A percentile compares a stretch with the other conserved stretches of the same genome.
Conservation (phyloP, 1,140 invertebrate genomes). For the Drosophila fuyamai region DNA sequence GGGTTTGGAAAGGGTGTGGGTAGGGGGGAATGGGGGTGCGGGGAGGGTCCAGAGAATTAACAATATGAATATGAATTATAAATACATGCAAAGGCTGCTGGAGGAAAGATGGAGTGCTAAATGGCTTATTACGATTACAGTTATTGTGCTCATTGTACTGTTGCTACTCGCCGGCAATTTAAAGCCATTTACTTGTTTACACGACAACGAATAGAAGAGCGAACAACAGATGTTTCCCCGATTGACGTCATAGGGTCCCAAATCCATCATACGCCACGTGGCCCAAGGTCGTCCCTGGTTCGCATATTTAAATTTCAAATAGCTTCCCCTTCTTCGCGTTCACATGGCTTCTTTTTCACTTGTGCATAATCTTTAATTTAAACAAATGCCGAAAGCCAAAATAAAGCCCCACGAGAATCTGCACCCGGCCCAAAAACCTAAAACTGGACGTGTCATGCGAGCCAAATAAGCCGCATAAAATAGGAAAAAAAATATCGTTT, state of each 20-base stretch:
- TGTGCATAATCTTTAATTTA: constrained; percentile 79
- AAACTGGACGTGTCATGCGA: constrained; percentile 71
- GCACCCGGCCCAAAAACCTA: constrained; percentile 45
- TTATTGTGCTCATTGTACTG: constrained; percentile 53
- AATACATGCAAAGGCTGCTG: constrained; percentile 63
- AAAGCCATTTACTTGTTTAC: constrained; percentile 50
- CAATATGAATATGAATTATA: constrained; percentile 73
- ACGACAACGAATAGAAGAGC: constrained; percentile 10
- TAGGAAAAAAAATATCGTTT: constrained; percentile 42
- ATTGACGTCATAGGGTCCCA: constrained; percentile 47
- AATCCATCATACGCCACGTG: constrained; percentile 60
- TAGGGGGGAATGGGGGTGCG: neutral
- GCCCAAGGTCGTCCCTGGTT: constrained; percentile 40
- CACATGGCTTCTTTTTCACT: constrained; percentile 39
- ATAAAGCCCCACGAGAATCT: constrained; percentile 62
- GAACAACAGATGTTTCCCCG: constrained; percentile 8
- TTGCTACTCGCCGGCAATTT: constrained; percentile 28
- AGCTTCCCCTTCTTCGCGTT: constrained; percentile 6
- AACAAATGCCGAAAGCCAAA: constrained; percentile 77
- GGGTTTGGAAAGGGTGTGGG: neutral
- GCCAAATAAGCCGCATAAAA: constrained; percentile 72
- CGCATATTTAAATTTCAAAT: constrained; percentile 74
- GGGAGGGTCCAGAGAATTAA: constrained; percentile 56
- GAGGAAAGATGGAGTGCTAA: constrained; percentile 61
- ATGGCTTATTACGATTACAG: constrained; percentile 75